These are phyloP conservation scores for Pseudomyrmex pallidus DNA, from an alignment of 1,140 invertebrate species.

Conservation along the genomic window DNA sequence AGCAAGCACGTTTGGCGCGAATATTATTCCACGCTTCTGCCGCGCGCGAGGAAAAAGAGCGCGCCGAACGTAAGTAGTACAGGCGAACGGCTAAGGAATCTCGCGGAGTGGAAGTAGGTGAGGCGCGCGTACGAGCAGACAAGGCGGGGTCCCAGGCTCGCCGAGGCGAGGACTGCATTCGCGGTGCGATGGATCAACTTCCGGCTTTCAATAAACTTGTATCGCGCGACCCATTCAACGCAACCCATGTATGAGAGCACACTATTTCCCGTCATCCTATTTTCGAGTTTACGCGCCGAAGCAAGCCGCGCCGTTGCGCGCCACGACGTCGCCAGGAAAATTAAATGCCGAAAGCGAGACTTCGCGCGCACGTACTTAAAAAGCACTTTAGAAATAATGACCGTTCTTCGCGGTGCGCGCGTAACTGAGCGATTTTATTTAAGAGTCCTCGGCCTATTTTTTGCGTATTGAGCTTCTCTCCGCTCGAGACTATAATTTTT, in stretches of 20 bases:
- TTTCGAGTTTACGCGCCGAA: slow-evolving; percentile 42
- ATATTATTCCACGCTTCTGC: slow-evolving; percentile 1
- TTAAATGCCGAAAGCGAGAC: slow-evolving; percentile 38
- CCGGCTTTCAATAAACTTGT: slow-evolving; percentile 68
- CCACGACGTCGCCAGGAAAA: slow-evolving; percentile 29
- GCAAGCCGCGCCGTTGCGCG: background rate
- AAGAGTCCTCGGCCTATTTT: slow-evolving; percentile 33
- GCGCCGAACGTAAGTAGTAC: background rate
- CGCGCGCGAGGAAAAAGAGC: slow-evolving; percentile 7
- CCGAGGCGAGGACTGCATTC: slow-evolving; percentile 20
- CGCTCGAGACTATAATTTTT: no score
- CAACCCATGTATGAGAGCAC: slow-evolving; percentile 58
- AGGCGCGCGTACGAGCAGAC: background rate
- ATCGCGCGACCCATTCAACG: slow-evolving; percentile 55
- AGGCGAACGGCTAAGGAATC: background rate
- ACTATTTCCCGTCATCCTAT: slow-evolving; percentile 58
- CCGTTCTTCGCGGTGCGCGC: background rate
- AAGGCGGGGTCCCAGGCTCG: background rate
- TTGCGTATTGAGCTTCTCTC: background rate
- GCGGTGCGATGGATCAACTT: slow-evolving; percentile 44
- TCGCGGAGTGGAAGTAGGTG: slow-evolving; percentile 12
- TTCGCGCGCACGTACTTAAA: slow-evolving; percentile 29
- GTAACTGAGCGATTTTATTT: slow-evolving; percentile 25
- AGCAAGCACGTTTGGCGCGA: background rate
- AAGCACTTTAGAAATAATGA: slow-evolving; percentile 38